Conservation (phyloP, 1,140 invertebrate species). For the Cherax quadricarinatus region DNA sequence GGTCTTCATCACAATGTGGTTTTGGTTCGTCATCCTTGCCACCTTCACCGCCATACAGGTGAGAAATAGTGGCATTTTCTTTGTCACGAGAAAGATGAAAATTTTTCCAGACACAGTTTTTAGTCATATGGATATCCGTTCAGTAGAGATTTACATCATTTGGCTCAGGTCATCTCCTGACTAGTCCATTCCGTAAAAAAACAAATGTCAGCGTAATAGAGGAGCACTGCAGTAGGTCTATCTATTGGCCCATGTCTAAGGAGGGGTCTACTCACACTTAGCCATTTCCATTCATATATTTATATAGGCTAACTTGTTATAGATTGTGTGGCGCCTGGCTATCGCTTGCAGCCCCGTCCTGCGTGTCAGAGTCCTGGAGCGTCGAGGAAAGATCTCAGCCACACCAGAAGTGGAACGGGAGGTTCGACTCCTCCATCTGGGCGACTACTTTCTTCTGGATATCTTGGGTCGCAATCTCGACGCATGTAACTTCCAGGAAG, state of each 20-base stretch:
- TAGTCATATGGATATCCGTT: no score
- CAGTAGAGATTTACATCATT: no score
- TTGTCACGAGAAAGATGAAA: no score
- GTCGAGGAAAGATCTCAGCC: slow-evolving; percentile 49
- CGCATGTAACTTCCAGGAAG: slow-evolving; percentile 67
- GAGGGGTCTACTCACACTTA: no score
- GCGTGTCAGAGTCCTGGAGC: slow-evolving; percentile 60
- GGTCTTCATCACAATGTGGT: slow-evolving; percentile 75
- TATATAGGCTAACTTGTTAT: background rate
- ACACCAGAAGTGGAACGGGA: slow-evolving; percentile 43
- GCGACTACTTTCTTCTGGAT: slow-evolving; percentile 75
- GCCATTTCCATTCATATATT: no score
- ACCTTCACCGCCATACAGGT: slow-evolving; percentile 71
- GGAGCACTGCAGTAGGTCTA: no score
- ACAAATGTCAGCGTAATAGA: no score
- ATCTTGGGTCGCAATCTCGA: slow-evolving; percentile 75
- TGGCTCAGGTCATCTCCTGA: no score
- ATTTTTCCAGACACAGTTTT: no score
- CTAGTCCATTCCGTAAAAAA: no score
- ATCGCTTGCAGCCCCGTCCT: slow-evolving; percentile 59
- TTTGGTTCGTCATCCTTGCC: slow-evolving; percentile 75
- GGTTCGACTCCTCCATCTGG: slow-evolving; percentile 65
- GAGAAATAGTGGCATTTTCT: background rate
- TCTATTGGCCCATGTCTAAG: no score
- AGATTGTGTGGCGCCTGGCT: slow-evolving; percentile 72